A percentile compares a stretch with the other conserved stretches of the same genome.
Conservation (phyloP, 2,113 vertebrate genomes). For the Albula glossodonta region DNA sequence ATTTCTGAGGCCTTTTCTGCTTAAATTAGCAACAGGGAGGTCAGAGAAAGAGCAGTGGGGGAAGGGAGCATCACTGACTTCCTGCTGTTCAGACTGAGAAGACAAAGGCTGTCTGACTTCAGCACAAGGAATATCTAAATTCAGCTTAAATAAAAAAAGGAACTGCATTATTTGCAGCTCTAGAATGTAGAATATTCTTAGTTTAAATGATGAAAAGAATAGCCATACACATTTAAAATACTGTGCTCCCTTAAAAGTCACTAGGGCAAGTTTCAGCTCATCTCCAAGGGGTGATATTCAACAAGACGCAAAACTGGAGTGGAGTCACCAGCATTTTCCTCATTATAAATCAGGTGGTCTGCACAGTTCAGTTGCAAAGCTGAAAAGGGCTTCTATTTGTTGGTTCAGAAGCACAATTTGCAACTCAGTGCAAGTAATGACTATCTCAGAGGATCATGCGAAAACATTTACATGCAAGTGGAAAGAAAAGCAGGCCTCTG, state of each 20-base stretch:
- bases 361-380: not conserved
- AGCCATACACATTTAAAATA: not conserved
- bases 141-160: not conserved
- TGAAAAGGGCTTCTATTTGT: slow-evolving; percentile 6
- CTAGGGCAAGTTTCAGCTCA: not conserved
- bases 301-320: not conserved
- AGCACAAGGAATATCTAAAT: not conserved
- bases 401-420: not conserved
- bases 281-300: not conserved
- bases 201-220: too few species aligned
- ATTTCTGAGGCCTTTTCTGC: slow-evolving; percentile 40
- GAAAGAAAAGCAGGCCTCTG: not conserved
- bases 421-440: not conserved
- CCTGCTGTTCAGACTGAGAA: slow-evolving; percentile 10
- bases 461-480: slow-evolving; percentile 17
- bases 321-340: not conserved
- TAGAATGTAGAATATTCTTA: not conserved
- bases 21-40: slow-evolving; percentile 48
- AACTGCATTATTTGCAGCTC: not conserved
- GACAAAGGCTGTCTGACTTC: slow-evolving; percentile 30
- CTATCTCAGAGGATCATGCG: slow-evolving; percentile 10
- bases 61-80: slow-evolving; percentile 15
- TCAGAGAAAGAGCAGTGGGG: slow-evolving; percentile 30
- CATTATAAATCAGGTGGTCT: slow-evolving; percentile 13
- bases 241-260: not conserved